phyloP scores from a whole-genome alignment of 2,888 invertebrate species.

The Erynnis tages region DNA sequence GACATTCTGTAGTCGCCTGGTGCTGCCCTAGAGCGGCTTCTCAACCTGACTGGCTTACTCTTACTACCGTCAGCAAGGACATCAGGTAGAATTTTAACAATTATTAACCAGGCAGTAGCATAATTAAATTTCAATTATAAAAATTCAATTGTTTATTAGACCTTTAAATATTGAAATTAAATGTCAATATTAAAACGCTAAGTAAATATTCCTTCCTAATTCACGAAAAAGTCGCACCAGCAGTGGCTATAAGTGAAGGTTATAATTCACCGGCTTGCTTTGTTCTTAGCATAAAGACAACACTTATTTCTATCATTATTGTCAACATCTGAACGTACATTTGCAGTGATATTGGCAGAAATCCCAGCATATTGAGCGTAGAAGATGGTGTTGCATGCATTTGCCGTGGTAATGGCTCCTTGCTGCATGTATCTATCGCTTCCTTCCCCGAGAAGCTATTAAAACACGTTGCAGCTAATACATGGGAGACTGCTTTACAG shows the following conservation, averaged over 20 bases:
- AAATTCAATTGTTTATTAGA: too few relatives aligned
- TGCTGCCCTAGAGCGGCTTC: constrained; percentile 67
- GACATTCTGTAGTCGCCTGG: constrained; percentile 70
- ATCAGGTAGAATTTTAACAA: constrained; percentile 48
- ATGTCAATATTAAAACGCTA: too few relatives aligned
- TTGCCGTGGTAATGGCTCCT: constrained; percentile 93
- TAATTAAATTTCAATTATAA: too few relatives aligned
- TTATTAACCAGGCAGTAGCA: too few relatives aligned
- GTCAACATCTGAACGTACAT: constrained; percentile 11
- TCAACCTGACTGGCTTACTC: constrained; percentile 66
- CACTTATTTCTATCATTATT: too few relatives aligned
- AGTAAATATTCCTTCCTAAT: too few relatives aligned
- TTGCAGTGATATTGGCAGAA: constrained; percentile 91
- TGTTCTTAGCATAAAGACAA: too few relatives aligned
- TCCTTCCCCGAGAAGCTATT: constrained; percentile 84
- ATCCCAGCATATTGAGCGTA: constrained; percentile 90
- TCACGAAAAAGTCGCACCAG: too few relatives aligned
- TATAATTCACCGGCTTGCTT: too few relatives aligned
- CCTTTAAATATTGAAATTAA: too few relatives aligned
- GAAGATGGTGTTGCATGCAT: constrained; percentile 92
- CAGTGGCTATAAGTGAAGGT: too few relatives aligned
- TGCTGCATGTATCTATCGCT: constrained; percentile 87
- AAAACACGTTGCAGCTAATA: constrained; percentile 84
- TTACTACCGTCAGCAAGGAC: constrained; percentile 71
- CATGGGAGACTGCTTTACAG: constrained; percentile 92